These are phyloP conservation scores for Trachelus troglodyta DNA, from an alignment of 2,888 invertebrate genomes.

Conservation along the genomic window DNA sequence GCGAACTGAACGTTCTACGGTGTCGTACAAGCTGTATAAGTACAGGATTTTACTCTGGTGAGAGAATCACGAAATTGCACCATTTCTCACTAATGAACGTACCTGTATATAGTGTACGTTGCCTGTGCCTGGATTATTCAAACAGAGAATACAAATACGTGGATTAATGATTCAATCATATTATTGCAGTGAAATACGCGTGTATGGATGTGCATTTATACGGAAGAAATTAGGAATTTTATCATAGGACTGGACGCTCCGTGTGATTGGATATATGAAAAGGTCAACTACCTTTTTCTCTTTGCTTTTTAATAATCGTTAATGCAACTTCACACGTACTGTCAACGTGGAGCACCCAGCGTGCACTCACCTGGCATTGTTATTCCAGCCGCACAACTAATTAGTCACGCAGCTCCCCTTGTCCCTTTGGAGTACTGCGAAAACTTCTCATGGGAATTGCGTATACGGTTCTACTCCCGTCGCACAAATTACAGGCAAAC, in stretches of 20 bases:
- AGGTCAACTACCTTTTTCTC: not conserved
- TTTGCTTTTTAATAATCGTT: not conserved
- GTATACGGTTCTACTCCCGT: not conserved
- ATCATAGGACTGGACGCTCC: not conserved
- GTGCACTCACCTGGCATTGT: constrained; percentile 2
- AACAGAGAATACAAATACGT: not conserved
- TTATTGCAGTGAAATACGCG: not conserved
- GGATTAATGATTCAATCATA: not conserved
- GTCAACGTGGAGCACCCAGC: not conserved
- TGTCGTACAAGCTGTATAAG: not conserved
- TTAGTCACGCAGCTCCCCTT: not conserved
- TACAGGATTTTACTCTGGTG: not conserved
- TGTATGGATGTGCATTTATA: not conserved
- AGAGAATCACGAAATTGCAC: constrained; percentile 4
- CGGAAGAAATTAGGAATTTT: not conserved
- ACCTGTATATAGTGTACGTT: not conserved
- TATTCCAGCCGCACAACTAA: constrained; percentile 1
- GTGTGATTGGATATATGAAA: not conserved
- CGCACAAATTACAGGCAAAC: not conserved
- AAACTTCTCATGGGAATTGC: constrained; percentile 1
- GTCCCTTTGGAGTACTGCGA: constrained; percentile 1
- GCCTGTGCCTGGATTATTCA: not conserved
- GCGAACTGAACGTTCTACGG: not conserved
- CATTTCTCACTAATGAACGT: constrained; percentile 5
- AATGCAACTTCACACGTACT: not conserved